Conservation (phyloP, 2,888 invertebrate species). For the Sesamia inferens region DNA sequence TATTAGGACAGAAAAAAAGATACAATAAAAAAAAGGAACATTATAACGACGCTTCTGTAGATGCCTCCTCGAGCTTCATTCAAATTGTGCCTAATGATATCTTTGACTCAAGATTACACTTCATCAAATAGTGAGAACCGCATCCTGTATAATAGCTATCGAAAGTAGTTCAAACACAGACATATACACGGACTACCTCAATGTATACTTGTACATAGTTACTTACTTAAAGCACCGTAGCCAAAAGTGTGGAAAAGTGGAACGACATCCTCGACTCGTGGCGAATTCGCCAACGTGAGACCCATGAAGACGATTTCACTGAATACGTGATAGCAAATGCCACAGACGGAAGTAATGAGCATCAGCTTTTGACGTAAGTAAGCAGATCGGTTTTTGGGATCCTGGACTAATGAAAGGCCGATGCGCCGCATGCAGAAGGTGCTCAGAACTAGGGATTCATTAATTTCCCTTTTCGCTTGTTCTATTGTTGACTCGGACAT, state of each 20-base stretch:
- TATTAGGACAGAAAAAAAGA: constrained; percentile 18
- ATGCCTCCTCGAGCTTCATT: constrained; percentile 50
- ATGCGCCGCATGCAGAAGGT: constrained; percentile 81
- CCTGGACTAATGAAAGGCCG: constrained; percentile 77
- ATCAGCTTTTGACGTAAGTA: constrained; percentile 76
- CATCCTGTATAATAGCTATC: constrained; percentile 56
- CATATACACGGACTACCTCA: constrained; percentile 52
- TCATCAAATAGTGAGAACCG: constrained; percentile 49
- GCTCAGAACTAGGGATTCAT: constrained; percentile 77
- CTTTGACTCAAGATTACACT: constrained; percentile 46
- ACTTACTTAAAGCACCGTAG: constrained; percentile 86
- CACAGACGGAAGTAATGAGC: constrained; percentile 75
- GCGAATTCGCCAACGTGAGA: constrained; percentile 82
- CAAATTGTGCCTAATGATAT: constrained; percentile 46
- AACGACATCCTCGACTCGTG: constrained; percentile 85
- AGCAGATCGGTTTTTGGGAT: constrained; percentile 67
- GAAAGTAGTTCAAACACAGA: constrained; percentile 54
- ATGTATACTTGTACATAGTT: constrained; percentile 58
- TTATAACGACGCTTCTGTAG: background rate
- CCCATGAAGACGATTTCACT: constrained; percentile 83
- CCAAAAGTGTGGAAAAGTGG: constrained; percentile 87
- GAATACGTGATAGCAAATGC: constrained; percentile 84
- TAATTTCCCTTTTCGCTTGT: constrained; percentile 80
- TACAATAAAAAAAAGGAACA: constrained; percentile 12
- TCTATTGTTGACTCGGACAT: constrained; percentile 73